These are phyloP conservation scores for Electrona antarctica DNA, from an alignment of 2,113 vertebrate genomes.

Conservation along the genomic window DNA sequence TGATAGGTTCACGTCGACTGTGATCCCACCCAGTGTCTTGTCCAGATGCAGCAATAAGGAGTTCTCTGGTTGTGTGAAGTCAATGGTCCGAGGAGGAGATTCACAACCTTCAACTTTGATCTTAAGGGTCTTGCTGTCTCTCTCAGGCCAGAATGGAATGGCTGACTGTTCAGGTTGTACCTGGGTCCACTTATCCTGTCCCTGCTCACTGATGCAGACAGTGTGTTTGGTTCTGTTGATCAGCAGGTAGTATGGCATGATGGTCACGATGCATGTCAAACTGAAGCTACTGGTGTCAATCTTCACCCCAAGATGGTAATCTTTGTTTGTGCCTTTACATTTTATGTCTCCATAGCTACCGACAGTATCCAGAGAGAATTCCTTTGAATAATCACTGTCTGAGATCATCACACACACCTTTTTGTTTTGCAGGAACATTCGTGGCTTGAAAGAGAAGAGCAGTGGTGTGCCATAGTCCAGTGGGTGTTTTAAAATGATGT, in stretches of 20 bases:
- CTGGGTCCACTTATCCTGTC: constrained; percentile 84
- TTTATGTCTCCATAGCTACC: constrained; percentile 94
- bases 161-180: constrained; percentile 87
- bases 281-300: constrained; percentile 95
- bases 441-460: constrained; percentile 96
- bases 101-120: constrained; percentile 86
- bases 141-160: constrained; percentile 94
- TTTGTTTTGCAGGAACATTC: constrained; percentile 92
- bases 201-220: constrained; percentile 87
- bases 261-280: constrained; percentile 95
- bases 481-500: constrained; percentile 92
- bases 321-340: constrained; percentile 89
- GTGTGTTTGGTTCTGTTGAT: constrained; percentile 90
- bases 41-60: constrained; percentile 88
- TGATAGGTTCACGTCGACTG: constrained; percentile 87
- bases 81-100: constrained; percentile 81
- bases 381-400: constrained; percentile 92
- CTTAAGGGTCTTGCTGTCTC: constrained; percentile 82
- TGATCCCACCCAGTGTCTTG: constrained; percentile 89
- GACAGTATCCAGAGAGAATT: constrained; percentile 96
- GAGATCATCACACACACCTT: constrained; percentile 97
- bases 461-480: constrained; percentile 91
- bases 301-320: constrained; percentile 94
- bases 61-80: constrained; percentile 91
- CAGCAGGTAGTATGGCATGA: constrained; percentile 94